These are phyloP conservation scores for Psix sp. DNA, from an alignment of 1,140 invertebrate species.

Conservation along the genomic window DNA sequence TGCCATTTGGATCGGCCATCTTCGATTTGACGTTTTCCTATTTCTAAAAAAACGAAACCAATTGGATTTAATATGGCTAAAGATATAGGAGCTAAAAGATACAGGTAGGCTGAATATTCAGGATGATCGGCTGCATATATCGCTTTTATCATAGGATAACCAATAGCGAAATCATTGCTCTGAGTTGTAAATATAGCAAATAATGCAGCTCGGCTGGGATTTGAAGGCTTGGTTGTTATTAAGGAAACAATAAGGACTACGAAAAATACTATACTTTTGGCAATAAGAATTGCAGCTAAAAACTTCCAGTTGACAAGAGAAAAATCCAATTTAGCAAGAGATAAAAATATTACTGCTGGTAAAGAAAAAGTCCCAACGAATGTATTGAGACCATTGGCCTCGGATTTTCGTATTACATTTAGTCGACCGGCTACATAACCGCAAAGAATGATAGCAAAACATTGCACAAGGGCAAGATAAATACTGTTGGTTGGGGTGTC, in stretches of 20 bases:
- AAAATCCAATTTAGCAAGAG: conserved; percentile 91
- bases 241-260: conserved; percentile 87
- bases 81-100: conserved; percentile 95
- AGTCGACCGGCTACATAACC: conserved; percentile 93
- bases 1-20: conserved; percentile 61
- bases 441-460: conserved; percentile 92
- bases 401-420: conserved; percentile 88
- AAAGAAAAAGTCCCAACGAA: conserved; percentile 96
- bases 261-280: conserved; percentile 92
- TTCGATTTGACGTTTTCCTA: conserved; percentile 80
- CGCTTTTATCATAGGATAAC: conserved; percentile 92
- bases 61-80: conserved; percentile 95
- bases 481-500: conserved; percentile 84
- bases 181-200: conserved; percentile 97
- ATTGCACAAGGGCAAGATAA: conserved; percentile 92
- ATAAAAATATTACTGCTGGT: conserved; percentile 94
- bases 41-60: conserved; percentile 93
- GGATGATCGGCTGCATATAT: conserved; percentile 88
- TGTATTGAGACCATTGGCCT: conserved; percentile 93
- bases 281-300: conserved; percentile 88
- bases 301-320: conserved; percentile 93
- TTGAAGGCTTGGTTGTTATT: conserved; percentile 86
- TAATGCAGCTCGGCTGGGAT: conserved; percentile 90
- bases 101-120: conserved; percentile 93
- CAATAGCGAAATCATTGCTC: conserved; percentile 98